These are phyloP conservation scores for Channa argus DNA, from an alignment of 2,113 vertebrate species.

Conservation along the genomic window DNA sequence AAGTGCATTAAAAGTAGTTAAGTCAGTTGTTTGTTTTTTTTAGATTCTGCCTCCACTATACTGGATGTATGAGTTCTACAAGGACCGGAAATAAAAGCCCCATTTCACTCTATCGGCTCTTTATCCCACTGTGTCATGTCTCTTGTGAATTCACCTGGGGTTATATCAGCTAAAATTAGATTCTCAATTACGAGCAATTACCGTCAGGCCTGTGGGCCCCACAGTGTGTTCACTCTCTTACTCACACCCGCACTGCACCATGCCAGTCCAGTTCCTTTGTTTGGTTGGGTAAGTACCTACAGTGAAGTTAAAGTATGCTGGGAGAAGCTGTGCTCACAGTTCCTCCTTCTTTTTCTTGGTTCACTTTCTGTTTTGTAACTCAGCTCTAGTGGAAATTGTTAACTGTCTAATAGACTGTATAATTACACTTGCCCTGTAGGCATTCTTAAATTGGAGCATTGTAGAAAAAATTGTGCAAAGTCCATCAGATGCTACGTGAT, in stretches of 20 bases:
- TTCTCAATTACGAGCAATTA: slow-evolving; percentile 85
- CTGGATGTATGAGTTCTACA: slow-evolving; percentile 45
- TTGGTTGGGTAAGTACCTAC: slow-evolving; percentile 55
- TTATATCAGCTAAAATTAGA: slow-evolving; percentile 83
- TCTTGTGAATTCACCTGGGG: slow-evolving; percentile 83
- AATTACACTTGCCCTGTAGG: slow-evolving; percentile 26
- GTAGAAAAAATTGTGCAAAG: slow-evolving; percentile 21
- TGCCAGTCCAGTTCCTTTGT: slow-evolving; percentile 31
- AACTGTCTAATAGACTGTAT: neutral
- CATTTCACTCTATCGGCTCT: slow-evolving; percentile 67
- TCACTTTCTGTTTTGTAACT: slow-evolving; percentile 41
- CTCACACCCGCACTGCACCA: slow-evolving; percentile 61
- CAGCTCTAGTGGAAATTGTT: slow-evolving; percentile 4
- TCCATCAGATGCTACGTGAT: slow-evolving; percentile 13
- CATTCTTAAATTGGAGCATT: slow-evolving; percentile 29
- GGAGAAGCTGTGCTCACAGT: slow-evolving; percentile 50
- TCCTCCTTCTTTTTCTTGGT: slow-evolving; percentile 56
- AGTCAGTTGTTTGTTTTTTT: slow-evolving; percentile 9
- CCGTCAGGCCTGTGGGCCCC: slow-evolving; percentile 76
- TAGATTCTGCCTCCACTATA: slow-evolving; percentile 23
- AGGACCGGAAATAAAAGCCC: slow-evolving; percentile 61
- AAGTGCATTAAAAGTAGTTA: slow-evolving; percentile 1
- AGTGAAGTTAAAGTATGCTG: slow-evolving; percentile 59
- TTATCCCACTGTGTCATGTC: slow-evolving; percentile 79
- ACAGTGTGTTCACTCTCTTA: slow-evolving; percentile 70